A percentile compares a stretch with the other conserved stretches of the same genome.
These are phyloP conservation scores for Melospiza georgiana DNA, from an alignment of 2,113 vertebrate genomes.

Conservation along the genomic window DNA sequence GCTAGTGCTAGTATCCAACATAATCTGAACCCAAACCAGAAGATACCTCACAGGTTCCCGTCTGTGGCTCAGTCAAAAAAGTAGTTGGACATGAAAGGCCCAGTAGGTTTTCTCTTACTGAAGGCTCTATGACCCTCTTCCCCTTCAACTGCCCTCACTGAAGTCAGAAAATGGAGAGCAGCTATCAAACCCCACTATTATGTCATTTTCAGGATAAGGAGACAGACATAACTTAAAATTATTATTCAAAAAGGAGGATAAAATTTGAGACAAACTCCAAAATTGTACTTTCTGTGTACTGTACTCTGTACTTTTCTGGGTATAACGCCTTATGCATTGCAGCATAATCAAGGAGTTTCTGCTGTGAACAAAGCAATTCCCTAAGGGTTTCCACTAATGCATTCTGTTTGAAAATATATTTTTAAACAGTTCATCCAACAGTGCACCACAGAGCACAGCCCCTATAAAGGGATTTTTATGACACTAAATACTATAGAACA, in stretches of 20 bases:
- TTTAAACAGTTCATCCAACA: neutral
- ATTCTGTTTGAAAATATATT: neutral
- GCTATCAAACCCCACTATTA: neutral
- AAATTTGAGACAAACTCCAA: neutral
- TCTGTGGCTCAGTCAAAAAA: neutral
- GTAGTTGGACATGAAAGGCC: neutral
- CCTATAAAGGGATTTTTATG: neutral
- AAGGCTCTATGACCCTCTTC: neutral
- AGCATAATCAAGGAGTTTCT: neutral
- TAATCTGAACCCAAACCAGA: neutral
- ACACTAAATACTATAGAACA: neutral
- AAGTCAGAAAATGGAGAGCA: neutral
- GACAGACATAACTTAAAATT: neutral
- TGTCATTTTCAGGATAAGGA: neutral
- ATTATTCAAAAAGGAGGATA: neutral
- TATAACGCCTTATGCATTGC: neutral
- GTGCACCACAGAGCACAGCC: neutral
- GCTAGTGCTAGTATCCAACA: neutral
- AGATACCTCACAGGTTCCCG: rapidly evolving
- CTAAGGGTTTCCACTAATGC: neutral
- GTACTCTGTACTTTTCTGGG: neutral
- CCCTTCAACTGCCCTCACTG: neutral
- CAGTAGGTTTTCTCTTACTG: neutral
- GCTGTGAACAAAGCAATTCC: neutral
- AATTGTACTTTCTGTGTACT: neutral